phyloP scores from a whole-genome alignment of 2,888 invertebrate genomes.

The Nephrocerus scutellatus region DNA sequence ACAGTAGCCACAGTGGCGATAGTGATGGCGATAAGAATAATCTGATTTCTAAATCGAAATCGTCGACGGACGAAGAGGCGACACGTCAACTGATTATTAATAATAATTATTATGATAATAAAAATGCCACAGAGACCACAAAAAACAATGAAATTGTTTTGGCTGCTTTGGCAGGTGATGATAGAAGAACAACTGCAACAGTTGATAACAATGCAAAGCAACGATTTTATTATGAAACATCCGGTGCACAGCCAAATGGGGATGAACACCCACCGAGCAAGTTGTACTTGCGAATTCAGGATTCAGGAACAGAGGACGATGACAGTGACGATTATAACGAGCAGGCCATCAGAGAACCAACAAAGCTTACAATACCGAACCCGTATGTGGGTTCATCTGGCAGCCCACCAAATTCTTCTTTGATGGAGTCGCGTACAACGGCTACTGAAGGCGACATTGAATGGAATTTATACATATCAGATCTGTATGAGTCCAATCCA shows the following conservation, averaged over 20 bases:
- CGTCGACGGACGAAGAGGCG: slow-evolving; percentile 3
- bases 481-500: slow-evolving; percentile 6
- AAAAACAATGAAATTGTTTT: background rate
- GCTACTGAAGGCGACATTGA: slow-evolving; percentile 3
- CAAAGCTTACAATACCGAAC: too few species aligned
- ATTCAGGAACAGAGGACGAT: too few species aligned
- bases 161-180: slow-evolving; percentile 1
- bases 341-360: too few species aligned
- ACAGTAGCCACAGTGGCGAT: slow-evolving; percentile 1
- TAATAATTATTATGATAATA: slow-evolving; percentile 5
- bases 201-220: slow-evolving; percentile 1
- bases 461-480: slow-evolving; percentile 1
- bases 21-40: slow-evolving; percentile 10
- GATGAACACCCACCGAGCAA: background rate
- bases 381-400: too few species aligned
- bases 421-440: too few species aligned
- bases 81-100: slow-evolving; percentile 7
- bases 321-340: too few species aligned
- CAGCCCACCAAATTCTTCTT: too few species aligned
- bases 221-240: slow-evolving; percentile 13
- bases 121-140: slow-evolving; percentile 9
- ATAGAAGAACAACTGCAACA: background rate
- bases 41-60: slow-evolving; percentile 1
- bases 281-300: too few species aligned
- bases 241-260: slow-evolving; percentile 3